Conservation (phyloP, 2,888 invertebrate genomes). For the Ophion slaviceki region DNA sequence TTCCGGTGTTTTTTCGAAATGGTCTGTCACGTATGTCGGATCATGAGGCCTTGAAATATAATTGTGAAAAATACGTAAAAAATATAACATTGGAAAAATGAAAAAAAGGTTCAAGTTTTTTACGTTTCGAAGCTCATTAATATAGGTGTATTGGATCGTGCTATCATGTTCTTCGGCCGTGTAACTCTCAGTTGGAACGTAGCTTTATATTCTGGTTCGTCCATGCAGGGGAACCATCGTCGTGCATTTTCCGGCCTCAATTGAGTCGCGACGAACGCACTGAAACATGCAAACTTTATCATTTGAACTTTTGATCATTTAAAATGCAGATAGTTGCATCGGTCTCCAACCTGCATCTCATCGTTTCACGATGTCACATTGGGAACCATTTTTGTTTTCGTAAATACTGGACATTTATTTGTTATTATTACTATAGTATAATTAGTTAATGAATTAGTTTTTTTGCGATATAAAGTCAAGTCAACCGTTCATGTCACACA, state of each 20-base stretch:
- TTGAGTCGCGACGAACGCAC: constrained; percentile 88
- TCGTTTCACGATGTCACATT: no score
- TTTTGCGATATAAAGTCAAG: no score
- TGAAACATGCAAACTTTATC: constrained; percentile 69
- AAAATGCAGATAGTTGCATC: no score
- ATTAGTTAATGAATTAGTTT: no score
- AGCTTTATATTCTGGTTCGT: constrained; percentile 91
- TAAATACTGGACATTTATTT: no score
- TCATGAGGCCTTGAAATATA: constrained; percentile 84
- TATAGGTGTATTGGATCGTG: constrained; percentile 87
- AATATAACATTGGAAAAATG: not conserved
- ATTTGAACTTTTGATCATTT: not conserved
- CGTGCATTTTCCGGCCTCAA: constrained; percentile 90
- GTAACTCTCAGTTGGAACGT: constrained; percentile 88
- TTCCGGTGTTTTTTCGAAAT: constrained; percentile 89
- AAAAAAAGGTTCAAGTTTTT: not conserved
- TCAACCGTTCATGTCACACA: no score
- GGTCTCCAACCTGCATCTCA: no score
- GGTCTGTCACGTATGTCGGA: constrained; percentile 87
- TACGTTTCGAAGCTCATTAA: constrained; percentile 86
- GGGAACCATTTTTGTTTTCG: no score
- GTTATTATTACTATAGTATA: no score
- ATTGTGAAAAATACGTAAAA: not conserved
- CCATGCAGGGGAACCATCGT: constrained; percentile 92
- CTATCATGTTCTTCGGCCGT: constrained; percentile 85